Conservation (phyloP, 2,888 invertebrate species). For the Aporophyla nigra region DNA sequence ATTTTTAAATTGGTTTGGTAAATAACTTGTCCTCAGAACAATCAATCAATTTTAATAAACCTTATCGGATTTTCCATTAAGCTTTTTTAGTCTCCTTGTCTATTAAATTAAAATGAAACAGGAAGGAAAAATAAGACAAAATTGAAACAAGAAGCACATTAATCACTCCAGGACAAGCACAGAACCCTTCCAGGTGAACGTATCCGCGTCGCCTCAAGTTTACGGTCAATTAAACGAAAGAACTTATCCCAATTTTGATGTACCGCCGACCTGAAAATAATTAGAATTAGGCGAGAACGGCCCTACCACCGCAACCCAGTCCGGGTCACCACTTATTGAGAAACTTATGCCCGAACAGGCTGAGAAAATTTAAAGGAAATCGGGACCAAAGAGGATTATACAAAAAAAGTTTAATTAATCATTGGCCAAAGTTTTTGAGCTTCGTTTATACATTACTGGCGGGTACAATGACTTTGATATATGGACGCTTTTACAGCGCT, state of each 20-base stretch:
- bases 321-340: conserved; percentile 70
- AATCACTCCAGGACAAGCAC: conserved; percentile 62
- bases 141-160: conserved; percentile 63
- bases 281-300: conserved; percentile 85
- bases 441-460: conserved; percentile 53
- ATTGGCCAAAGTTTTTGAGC: conserved; percentile 53
- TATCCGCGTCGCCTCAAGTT: conserved; percentile 78
- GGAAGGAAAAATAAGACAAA: conserved; percentile 20
- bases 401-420: conserved; percentile 66
- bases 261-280: conserved; percentile 85
- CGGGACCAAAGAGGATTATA: conserved; percentile 46
- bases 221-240: conserved; percentile 87
- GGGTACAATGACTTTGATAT: conserved; percentile 63
- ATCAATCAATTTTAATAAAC: background rate
- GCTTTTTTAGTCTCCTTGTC: conserved; percentile 12
- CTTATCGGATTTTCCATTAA: no score
- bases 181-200: conserved; percentile 76
- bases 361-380: conserved; percentile 69
- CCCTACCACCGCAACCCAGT: conserved; percentile 67
- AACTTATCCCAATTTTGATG: conserved; percentile 85
- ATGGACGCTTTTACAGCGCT: conserved; percentile 44
- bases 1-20: conserved; percentile 24
- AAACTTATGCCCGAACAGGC: conserved; percentile 71
- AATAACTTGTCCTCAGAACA: background rate
- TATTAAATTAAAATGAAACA: conserved; percentile 3